These are phyloP conservation scores for Hirtodrosophila duncani DNA, from an alignment of 2,888 invertebrate genomes.

Conservation along the genomic window DNA sequence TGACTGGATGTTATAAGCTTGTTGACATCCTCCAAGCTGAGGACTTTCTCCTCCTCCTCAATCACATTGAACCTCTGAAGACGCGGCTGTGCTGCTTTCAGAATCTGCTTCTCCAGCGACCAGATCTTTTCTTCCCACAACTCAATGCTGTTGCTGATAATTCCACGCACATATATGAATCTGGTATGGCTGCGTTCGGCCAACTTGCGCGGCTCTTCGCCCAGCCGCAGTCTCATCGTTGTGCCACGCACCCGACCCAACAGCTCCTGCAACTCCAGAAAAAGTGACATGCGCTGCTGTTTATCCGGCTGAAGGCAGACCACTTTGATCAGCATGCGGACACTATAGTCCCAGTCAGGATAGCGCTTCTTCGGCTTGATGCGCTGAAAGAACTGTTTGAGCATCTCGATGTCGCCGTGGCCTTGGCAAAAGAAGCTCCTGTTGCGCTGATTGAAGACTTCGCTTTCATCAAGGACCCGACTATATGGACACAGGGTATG, in stretches of 20 bases:
- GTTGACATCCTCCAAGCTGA: too few species aligned
- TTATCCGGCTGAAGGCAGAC: constrained; percentile 17
- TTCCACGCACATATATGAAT: constrained; percentile 59
- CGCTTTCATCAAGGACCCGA: constrained; percentile 33
- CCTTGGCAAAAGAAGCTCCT: constrained; percentile 34
- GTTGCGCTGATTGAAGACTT: constrained; percentile 44
- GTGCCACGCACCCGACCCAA: constrained; percentile 16
- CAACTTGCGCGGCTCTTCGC: constrained; percentile 18
- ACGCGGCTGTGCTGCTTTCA: too few species aligned
- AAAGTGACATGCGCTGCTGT: constrained; percentile 8
- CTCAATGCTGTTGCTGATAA: constrained; percentile 50
- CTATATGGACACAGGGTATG: constrained; percentile 17
- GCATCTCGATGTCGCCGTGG: constrained; percentile 16
- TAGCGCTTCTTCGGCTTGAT: background rate
- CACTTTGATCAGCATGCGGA: constrained; percentile 27
- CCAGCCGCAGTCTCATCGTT: background rate
- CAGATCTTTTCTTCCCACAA: constrained; percentile 51
- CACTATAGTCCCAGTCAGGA: constrained; percentile 45
- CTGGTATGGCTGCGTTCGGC: constrained; percentile 33
- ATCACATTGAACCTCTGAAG: too few species aligned
- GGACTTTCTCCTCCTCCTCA: too few species aligned
- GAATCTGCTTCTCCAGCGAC: constrained; percentile 28
- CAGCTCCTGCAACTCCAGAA: constrained; percentile 23
- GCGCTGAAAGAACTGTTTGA: constrained; percentile 25
- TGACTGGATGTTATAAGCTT: too few species aligned